Conservation (phyloP, 2,888 invertebrate species). For the Gryllus longicercus region DNA sequence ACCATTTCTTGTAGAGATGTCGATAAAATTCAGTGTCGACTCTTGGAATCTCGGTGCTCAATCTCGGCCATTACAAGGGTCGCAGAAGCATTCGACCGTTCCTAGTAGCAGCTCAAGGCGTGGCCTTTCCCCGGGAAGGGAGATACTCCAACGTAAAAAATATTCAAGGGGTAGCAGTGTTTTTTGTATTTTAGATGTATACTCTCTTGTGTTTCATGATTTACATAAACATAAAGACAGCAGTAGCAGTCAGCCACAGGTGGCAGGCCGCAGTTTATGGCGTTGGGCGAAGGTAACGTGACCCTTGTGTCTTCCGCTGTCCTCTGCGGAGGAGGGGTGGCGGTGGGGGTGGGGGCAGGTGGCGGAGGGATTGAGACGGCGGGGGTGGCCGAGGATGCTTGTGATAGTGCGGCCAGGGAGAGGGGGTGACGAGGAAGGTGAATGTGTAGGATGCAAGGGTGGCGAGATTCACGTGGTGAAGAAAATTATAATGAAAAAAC, state of each 20-base stretch:
- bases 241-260: not conserved
- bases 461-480: no score
- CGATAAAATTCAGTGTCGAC: no score
- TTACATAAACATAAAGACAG: slow-evolving; percentile 23
- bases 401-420: no score
- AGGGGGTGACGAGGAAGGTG: no score
- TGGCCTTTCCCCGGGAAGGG: not conserved
- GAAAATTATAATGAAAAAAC: no score
- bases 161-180: slow-evolving; percentile 8
- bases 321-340: not conserved
- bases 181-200: slow-evolving; percentile 9
- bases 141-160: not conserved
- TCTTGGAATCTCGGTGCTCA: no score
- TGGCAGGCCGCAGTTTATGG: slow-evolving; percentile 17
- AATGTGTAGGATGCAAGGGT: no score
- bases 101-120: not conserved
- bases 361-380: not conserved
- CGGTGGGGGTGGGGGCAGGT: not conserved
- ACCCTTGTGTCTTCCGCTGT: not conserved
- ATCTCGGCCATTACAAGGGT: no score
- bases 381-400: not conserved
- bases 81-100: not conserved
- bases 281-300: not conserved
- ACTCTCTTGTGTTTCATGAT: slow-evolving; percentile 19
- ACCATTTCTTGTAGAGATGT: no score